Conservation (phyloP, 2,888 invertebrate genomes). For the Pristionchus arcanus region DNA sequence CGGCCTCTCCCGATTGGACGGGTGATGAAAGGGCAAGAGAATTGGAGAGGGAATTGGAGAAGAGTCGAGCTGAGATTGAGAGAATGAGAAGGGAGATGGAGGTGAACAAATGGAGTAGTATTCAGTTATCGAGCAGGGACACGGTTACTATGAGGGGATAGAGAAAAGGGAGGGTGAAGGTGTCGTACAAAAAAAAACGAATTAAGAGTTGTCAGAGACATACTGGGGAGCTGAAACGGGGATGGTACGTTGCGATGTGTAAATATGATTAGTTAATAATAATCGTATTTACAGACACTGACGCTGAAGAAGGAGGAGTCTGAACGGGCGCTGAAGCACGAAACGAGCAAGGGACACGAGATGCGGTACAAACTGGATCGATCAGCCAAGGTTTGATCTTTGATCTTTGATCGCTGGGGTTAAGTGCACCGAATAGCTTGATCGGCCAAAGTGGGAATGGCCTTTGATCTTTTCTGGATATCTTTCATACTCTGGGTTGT, state of each 20-base stretch:
- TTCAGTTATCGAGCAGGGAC: too few relatives aligned
- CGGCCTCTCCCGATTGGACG: neutral
- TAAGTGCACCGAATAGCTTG: neutral
- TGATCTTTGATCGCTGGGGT: neutral
- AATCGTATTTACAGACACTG: neutral
- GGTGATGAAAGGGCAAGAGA: conserved; percentile 52
- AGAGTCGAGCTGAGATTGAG: conserved; percentile 54
- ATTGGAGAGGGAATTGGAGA: conserved; percentile 52
- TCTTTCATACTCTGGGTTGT: too few relatives aligned
- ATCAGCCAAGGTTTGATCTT: conserved; percentile 53
- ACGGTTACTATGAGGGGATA: too few relatives aligned
- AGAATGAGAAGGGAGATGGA: conserved; percentile 54
- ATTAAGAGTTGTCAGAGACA: too few relatives aligned
- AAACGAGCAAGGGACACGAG: conserved; percentile 34
- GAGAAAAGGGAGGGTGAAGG: neutral
- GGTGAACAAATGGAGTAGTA: too few relatives aligned
- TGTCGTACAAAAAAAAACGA: neutral
- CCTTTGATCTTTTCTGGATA: neutral
- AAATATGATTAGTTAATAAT: neutral
- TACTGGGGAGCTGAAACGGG: neutral
- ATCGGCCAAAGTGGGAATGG: neutral
- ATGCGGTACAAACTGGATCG: conserved; percentile 54
- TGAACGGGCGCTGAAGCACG: conserved; percentile 55
- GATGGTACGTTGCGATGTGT: neutral
- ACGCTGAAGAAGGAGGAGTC: conserved; percentile 41